Percentiles rank a stretch among this genome's conserved stretches.
Evolutionary conservation across 2,113 vertebrate genomes (phyloP).

Genomic region (Pituophis catenifer): DNA sequence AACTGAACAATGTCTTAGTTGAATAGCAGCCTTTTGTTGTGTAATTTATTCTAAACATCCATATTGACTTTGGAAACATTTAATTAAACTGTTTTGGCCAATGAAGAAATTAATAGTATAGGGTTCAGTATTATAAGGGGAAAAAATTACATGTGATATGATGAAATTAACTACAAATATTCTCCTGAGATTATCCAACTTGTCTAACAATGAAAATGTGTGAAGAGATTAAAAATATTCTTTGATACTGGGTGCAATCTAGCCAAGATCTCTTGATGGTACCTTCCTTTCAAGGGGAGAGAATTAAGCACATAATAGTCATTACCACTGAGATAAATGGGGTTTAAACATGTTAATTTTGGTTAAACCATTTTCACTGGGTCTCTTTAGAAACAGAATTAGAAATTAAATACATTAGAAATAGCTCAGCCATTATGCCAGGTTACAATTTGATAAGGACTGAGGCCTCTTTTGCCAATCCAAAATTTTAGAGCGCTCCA

Average conservation of each 20-base stretch:
- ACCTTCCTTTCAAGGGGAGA: neutral
- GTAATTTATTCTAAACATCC: slow-evolving; percentile 50
- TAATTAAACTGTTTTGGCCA: slow-evolving; percentile 55
- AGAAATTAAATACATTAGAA: slow-evolving; percentile 25
- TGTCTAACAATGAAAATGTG: slow-evolving; percentile 41
- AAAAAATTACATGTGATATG: slow-evolving; percentile 27
- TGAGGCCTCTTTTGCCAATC: slow-evolving; percentile 46
- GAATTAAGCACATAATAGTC: too few relatives aligned
- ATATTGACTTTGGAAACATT: slow-evolving; percentile 37
- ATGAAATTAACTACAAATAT: slow-evolving; percentile 19
- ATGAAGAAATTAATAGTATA: neutral
- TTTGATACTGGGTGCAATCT: slow-evolving; percentile 23
- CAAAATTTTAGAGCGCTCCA: slow-evolving; percentile 49
- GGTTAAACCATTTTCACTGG: neutral
- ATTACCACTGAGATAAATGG: neutral
- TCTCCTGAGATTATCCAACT: slow-evolving; percentile 44
- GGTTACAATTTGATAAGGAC: slow-evolving; percentile 45
- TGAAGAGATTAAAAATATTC: neutral
- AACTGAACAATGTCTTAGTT: slow-evolving; percentile 17
- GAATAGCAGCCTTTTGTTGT: slow-evolving; percentile 31
- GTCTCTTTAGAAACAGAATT: slow-evolving; percentile 25
- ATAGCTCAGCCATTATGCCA: slow-evolving; percentile 47
- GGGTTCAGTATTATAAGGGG: neutral
- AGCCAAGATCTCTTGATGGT: too few relatives aligned
- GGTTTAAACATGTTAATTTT: neutral